These are phyloP conservation scores for Epizoanthus stellaris DNA, from an alignment of 92 coral and sea anemone genomes.

Conservation along the genomic window DNA sequence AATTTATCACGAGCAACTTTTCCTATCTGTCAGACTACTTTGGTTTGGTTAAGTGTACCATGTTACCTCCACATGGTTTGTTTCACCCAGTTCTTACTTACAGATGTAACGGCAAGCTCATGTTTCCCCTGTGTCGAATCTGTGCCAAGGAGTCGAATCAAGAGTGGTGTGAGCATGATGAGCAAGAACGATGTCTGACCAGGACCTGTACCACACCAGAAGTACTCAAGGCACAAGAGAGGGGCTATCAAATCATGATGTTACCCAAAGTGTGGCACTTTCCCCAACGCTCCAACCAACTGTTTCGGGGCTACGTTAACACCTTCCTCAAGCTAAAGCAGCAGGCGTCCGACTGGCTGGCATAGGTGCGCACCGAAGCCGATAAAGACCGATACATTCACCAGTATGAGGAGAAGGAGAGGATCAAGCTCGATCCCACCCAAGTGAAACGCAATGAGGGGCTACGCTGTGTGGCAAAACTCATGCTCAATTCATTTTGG, in stretches of 20 bases:
- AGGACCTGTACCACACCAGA: not conserved
- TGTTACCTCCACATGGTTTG: slow-evolving; percentile 23
- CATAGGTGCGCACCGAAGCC: too few species aligned
- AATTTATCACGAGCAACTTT: too few species aligned
- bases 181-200: too few species aligned
- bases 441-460: not conserved
- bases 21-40: too few species aligned
- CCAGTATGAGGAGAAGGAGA: too few species aligned
- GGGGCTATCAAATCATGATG: not conserved
- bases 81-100: not conserved
- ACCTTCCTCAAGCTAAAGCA: too few species aligned
- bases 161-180: too few species aligned
- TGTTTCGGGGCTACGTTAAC: too few species aligned
- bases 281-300: not conserved
- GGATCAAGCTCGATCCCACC: not conserved
- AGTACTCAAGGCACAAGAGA: not conserved
- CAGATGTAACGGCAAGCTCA: not conserved
- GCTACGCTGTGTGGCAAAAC: not conserved
- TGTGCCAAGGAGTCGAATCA: too few species aligned
- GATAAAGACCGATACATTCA: too few species aligned
- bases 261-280: not conserved
- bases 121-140: too few species aligned
- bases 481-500: slow-evolving; percentile 30
- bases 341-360: too few species aligned
- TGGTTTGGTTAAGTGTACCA: slow-evolving; percentile 34